These are phyloP conservation scores for Scaptodrosophila latifasciaeformis DNA, from an alignment of 2,888 invertebrate genomes.

Conservation along the genomic window DNA sequence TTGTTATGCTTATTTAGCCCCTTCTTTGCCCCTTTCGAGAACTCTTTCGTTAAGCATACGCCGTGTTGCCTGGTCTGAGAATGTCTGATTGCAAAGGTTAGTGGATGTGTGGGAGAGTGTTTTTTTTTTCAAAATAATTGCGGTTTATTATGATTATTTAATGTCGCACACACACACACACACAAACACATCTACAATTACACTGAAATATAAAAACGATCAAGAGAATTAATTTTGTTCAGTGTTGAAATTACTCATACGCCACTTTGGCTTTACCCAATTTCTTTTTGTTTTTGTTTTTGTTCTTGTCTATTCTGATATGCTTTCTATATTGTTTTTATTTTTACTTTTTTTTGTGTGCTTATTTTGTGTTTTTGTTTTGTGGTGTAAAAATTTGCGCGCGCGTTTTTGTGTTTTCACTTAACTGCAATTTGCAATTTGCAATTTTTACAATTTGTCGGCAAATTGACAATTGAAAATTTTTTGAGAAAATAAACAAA, in stretches of 20 bases:
- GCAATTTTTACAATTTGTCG: no score
- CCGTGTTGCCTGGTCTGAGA: constrained; percentile 20
- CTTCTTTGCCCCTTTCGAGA: constrained; percentile 2
- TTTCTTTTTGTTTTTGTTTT: no score
- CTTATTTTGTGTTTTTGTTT: neutral
- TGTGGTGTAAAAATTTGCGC: constrained; percentile 24
- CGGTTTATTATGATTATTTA: constrained; percentile 28
- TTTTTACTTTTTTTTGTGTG: constrained; percentile 14
- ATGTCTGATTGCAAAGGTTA: no score
- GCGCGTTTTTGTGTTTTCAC: constrained; percentile 40
- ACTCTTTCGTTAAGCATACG: constrained; percentile 37
- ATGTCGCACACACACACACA: neutral
- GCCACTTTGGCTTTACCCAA: constrained; percentile 25
- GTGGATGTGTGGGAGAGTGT: no score
- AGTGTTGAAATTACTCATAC: constrained; percentile 55
- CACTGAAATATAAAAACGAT: constrained; percentile 7
- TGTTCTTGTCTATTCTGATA: no score
- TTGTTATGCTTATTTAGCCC: constrained; percentile 3
- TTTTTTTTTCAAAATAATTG: constrained; percentile 12
- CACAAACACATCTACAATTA: neutral
- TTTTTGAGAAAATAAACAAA: neutral
- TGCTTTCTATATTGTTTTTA: no score
- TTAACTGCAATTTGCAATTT: constrained; percentile 33
- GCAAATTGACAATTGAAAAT: neutral
- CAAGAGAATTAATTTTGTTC: constrained; percentile 10